These are phyloP conservation scores for Porites evermanni DNA, from an alignment of 92 coral and sea anemone genomes.

Conservation along the genomic window DNA sequence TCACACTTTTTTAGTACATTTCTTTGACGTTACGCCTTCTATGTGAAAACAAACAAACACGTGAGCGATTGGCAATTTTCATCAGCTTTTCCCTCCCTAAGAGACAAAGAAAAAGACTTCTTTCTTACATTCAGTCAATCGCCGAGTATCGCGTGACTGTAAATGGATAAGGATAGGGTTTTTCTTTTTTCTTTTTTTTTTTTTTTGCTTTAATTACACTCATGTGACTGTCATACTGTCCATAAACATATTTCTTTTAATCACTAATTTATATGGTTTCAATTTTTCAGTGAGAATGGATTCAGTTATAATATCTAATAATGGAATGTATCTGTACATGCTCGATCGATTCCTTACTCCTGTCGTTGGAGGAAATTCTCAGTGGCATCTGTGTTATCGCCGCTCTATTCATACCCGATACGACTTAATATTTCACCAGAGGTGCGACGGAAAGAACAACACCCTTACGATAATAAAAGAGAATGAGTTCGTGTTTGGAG, in stretches of 20 bases:
- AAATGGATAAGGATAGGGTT: too few relatives aligned
- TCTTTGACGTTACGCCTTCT: not conserved
- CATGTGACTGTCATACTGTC: too few relatives aligned
- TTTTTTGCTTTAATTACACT: too few relatives aligned
- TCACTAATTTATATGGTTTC: not conserved
- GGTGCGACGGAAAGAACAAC: not conserved
- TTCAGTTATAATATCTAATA: not conserved
- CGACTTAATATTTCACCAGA: not conserved
- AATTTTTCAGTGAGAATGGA: not conserved
- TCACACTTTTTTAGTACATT: too few relatives aligned
- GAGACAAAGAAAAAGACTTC: too few relatives aligned
- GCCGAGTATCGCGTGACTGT: too few relatives aligned
- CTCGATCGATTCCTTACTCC: not conserved
- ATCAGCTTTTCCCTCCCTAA: too few relatives aligned
- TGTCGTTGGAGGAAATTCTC: not conserved
- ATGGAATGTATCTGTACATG: not conserved
- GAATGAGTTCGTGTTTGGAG: not conserved
- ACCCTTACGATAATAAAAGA: not conserved
- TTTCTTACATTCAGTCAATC: too few relatives aligned
- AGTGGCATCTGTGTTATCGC: not conserved
- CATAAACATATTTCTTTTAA: too few relatives aligned
- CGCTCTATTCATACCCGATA: not conserved
- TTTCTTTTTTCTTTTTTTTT: too few relatives aligned
- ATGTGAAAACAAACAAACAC: too few relatives aligned
- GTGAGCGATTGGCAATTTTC: too few relatives aligned